Percentiles rank a stretch among this genome's conserved stretches.
Evolutionary conservation across 2,888 invertebrate species (phyloP).

Genomic region (Cancer borealis): DNA sequence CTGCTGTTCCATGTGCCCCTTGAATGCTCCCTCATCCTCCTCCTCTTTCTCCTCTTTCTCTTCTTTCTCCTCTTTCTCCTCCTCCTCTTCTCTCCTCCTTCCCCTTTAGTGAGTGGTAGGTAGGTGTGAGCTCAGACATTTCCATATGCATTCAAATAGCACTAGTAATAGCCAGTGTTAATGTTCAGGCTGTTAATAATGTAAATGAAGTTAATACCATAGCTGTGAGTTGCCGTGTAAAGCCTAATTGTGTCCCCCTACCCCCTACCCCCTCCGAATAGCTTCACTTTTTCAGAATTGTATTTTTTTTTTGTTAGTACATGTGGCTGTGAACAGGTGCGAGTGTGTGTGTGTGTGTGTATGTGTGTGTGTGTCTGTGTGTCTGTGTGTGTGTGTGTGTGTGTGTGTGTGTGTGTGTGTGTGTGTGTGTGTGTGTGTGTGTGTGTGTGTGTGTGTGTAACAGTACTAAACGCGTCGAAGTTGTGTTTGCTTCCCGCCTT

Average conservation of each 20-base stretch:
- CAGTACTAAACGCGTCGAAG: not conserved
- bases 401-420: conserved; percentile 27
- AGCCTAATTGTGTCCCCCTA: not conserved
- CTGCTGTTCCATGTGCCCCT: not conserved
- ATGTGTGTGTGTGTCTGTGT: not conserved
- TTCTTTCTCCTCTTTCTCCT: not conserved
- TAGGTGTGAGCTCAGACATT: not conserved
- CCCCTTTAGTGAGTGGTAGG: not conserved
- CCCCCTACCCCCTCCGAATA: not conserved
- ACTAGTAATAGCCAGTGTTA: not conserved
- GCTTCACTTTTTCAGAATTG: not conserved
- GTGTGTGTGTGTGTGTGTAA: conserved; percentile 9
- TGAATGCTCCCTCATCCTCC: no score
- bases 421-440: conserved; percentile 41
- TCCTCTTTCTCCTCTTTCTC: no score
- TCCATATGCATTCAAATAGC: conserved; percentile 17
- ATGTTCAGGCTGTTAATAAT: not conserved
- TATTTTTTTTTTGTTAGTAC: not conserved
- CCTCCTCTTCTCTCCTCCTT: not conserved
- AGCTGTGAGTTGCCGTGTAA: conserved; percentile 3
- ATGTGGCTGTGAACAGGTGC: not conserved
- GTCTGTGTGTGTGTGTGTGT: not conserved
- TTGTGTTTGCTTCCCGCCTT: not conserved
- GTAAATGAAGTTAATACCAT: conserved; percentile 11
- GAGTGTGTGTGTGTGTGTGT: not conserved